Evolutionary conservation across 2,113 vertebrate genomes (phyloP).

Genomic region (Pachycephala philippinensis): DNA sequence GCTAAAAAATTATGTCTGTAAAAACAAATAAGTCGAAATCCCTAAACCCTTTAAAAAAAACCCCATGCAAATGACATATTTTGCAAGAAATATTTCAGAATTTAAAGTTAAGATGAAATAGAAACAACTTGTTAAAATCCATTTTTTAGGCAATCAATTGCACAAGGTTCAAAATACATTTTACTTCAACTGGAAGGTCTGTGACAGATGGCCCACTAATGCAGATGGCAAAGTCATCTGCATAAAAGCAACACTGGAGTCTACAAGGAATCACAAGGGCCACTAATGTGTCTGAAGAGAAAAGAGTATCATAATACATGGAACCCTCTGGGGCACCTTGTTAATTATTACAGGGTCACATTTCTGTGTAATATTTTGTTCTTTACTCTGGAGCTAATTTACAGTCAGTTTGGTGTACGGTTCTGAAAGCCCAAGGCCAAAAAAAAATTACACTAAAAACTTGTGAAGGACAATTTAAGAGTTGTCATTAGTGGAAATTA

Average conservation of each 20-base stretch:
- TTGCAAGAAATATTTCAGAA: background rate
- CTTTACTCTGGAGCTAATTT: constrained; percentile 10
- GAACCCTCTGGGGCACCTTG: background rate
- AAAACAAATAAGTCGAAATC: background rate
- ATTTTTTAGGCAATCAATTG: background rate
- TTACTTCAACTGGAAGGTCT: background rate
- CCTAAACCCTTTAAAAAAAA: background rate
- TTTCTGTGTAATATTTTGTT: constrained; percentile 9
- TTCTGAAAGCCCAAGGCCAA: background rate
- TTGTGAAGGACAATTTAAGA: background rate
- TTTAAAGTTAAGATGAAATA: background rate
- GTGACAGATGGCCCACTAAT: constrained; percentile 30
- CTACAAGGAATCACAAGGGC: constrained; percentile 4
- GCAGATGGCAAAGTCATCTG: background rate
- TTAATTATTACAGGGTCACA: constrained; percentile 32
- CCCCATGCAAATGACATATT: background rate
- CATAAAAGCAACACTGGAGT: background rate
- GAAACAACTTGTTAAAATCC: background rate
- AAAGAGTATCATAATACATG: background rate
- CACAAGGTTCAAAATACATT: background rate
- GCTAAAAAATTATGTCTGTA: background rate
- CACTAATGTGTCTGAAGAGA: background rate
- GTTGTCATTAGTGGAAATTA: background rate
- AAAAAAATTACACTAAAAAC: background rate
- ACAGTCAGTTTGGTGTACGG: background rate